These are phyloP conservation scores for Rambutsinella grinnellia DNA, from an alignment of 2,888 invertebrate species.

Conservation along the genomic window DNA sequence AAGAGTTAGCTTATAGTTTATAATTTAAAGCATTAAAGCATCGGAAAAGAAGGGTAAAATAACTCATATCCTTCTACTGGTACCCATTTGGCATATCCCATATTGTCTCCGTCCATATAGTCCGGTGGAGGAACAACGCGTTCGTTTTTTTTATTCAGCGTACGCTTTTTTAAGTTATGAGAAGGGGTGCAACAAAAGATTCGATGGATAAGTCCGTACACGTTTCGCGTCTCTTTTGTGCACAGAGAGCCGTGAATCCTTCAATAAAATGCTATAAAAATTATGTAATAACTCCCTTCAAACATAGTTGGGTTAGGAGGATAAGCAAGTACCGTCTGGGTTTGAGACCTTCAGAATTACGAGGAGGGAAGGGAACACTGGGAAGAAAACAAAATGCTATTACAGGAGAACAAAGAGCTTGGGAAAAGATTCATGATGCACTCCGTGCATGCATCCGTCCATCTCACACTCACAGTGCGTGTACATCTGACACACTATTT, in stretches of 20 bases:
- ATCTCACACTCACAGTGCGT: neutral
- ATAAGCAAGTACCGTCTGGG: constrained; percentile 28
- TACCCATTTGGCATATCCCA: no score
- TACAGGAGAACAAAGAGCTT: constrained; percentile 9
- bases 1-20: no score
- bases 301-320: neutral
- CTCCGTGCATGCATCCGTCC: neutral
- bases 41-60: no score
- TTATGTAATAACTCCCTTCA: neutral
- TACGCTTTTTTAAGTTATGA: constrained; percentile 1
- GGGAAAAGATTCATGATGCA: constrained; percentile 18
- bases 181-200: constrained; percentile 36
- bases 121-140: neutral
- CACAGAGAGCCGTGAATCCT: constrained; percentile 15
- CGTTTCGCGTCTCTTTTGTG: neutral
- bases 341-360: constrained; percentile 39
- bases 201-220: neutral
- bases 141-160: neutral
- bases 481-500: neutral
- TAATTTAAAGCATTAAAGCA: no score
- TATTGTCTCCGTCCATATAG: no score
- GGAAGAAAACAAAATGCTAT: constrained; percentile 11
- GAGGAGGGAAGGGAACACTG: constrained; percentile 6
- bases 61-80: no score
- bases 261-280: constrained; percentile 6